Evolutionary conservation across 2,888 invertebrate species (phyloP).

Genomic region (Xanthia icteritia): DNA sequence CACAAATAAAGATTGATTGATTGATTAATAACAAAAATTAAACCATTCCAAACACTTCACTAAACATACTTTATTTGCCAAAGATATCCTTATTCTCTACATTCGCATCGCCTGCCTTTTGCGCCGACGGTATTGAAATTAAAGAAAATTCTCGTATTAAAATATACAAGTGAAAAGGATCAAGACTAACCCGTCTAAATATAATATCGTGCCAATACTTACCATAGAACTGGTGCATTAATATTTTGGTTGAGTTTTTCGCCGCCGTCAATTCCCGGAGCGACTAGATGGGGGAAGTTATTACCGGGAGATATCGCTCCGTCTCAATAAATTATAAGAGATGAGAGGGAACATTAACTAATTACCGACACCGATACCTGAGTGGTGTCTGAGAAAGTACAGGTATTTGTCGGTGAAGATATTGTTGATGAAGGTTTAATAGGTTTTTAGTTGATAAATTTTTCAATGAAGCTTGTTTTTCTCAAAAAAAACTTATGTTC

Average conservation of each 20-base stretch:
- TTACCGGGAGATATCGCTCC: constrained; percentile 80
- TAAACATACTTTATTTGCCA: neutral
- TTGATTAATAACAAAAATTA: neutral
- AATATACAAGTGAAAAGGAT: neutral
- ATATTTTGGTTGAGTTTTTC: constrained; percentile 90
- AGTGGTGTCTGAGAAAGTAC: constrained; percentile 42
- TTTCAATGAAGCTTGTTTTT: neutral
- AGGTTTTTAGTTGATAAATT: constrained; percentile 3
- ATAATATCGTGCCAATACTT: constrained; percentile 83
- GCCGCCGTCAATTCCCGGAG: constrained; percentile 87
- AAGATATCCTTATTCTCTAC: neutral
- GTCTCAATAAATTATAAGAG: constrained; percentile 90
- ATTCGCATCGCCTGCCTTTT: neutral
- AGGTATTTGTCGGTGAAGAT: constrained; percentile 39
- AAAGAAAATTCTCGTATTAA: neutral
- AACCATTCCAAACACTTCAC: neutral
- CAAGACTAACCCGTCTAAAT: constrained; percentile 69
- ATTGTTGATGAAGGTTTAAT: constrained; percentile 39
- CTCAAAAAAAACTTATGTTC: neutral
- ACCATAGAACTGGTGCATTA: constrained; percentile 86
- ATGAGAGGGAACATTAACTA: constrained; percentile 89
- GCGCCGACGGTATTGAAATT: neutral
- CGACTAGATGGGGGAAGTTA: constrained; percentile 73
- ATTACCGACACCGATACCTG: constrained; percentile 88
- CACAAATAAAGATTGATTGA: too few relatives aligned